Conservation (phyloP, 2,888 invertebrate species). For the Marasmarcha lunaedactyla region DNA sequence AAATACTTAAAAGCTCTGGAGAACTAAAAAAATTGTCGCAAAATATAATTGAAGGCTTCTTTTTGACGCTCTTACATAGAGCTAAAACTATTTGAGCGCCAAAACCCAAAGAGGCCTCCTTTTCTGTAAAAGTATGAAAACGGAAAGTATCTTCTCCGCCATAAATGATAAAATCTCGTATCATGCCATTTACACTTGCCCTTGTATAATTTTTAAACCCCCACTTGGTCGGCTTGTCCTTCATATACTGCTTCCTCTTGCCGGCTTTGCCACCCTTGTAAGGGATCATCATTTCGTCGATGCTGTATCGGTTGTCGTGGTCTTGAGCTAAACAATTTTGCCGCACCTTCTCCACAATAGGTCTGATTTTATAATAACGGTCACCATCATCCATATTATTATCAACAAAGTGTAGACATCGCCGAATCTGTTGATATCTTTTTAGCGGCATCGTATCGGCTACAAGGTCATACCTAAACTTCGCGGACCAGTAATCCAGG, state of each 20-base stretch:
- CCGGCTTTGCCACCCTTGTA: conserved; percentile 28
- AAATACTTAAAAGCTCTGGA: background rate
- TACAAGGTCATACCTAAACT: conserved; percentile 3
- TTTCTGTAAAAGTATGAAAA: background rate
- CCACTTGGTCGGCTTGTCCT: conserved; percentile 9
- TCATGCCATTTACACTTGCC: background rate
- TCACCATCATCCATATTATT: conserved; percentile 1
- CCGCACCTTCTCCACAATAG: conserved; percentile 1
- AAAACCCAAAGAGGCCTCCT: background rate
- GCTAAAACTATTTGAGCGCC: too few relatives aligned
- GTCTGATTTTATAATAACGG: background rate
- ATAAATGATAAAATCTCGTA: background rate
- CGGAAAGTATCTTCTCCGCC: conserved; percentile 1
- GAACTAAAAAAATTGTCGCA: background rate
- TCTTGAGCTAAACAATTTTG: conserved; percentile 11
- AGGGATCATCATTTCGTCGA: conserved; percentile 30
- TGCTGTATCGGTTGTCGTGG: conserved; percentile 19
- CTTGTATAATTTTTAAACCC: background rate
- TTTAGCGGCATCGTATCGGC: conserved; percentile 8
- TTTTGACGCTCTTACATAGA: too few relatives aligned
- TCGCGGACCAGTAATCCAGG: conserved; percentile 9
- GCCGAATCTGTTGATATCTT: conserved; percentile 2
- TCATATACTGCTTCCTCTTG: conserved; percentile 22
- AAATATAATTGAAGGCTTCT: too few relatives aligned
- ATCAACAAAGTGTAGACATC: background rate